Conservation (phyloP, 2,113 vertebrate genomes). For the Leucosticte australis region DNA sequence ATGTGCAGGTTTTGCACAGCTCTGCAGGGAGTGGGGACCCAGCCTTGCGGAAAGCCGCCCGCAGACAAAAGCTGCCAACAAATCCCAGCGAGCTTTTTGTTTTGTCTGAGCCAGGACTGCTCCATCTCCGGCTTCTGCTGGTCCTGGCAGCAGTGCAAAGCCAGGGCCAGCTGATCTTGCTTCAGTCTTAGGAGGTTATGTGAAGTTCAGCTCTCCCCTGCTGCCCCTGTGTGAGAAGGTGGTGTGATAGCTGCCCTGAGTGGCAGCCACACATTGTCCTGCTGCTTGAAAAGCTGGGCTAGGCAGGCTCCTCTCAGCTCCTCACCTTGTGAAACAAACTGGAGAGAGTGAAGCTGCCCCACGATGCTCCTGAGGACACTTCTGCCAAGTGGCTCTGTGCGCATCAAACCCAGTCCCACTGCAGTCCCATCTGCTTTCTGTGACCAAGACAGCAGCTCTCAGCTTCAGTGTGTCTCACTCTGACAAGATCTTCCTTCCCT, state of each 20-base stretch:
- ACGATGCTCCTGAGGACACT: neutral
- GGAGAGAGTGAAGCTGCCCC: neutral
- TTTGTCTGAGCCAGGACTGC: neutral
- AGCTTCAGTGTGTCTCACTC: neutral
- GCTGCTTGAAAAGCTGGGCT: neutral
- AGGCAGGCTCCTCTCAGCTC: neutral
- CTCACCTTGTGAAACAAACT: neutral
- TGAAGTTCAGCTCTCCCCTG: neutral
- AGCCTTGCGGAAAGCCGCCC: neutral
- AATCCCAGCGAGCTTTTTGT: neutral
- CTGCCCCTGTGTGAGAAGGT: neutral
- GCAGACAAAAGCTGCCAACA: neutral
- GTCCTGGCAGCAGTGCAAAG: neutral
- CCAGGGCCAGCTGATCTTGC: neutral
- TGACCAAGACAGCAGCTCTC: neutral
- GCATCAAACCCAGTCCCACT: neutral
- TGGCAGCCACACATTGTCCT: accelerated
- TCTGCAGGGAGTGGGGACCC: neutral
- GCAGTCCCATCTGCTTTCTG: neutral
- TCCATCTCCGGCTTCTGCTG: neutral
- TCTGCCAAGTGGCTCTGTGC: neutral
- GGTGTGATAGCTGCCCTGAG: neutral
- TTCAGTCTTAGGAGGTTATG: neutral
- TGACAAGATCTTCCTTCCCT: neutral
- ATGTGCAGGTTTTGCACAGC: neutral